Evolutionary conservation across 2,113 vertebrate species (phyloP).

Genomic region (Collichthys lucidus): DNA sequence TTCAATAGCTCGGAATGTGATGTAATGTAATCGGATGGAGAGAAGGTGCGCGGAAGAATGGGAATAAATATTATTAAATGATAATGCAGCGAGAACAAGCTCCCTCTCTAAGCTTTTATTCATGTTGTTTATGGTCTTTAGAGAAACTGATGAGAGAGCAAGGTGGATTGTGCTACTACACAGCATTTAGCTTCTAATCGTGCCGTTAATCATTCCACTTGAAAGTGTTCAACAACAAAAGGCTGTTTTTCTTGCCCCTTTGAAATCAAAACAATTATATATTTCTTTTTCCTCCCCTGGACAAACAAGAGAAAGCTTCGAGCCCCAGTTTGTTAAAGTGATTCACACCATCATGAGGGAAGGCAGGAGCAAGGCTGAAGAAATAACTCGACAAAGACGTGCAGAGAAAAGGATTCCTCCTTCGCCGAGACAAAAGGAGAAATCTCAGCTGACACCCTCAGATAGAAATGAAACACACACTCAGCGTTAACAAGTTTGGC

Average conservation of each 20-base stretch:
- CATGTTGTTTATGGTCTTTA: conserved; percentile 59
- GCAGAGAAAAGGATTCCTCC: conserved; percentile 9
- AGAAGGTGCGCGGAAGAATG: conserved; percentile 21
- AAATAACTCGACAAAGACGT: conserved; percentile 32
- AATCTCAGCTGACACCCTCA: conserved; percentile 24
- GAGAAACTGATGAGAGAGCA: conserved; percentile 59
- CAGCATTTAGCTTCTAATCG: conserved; percentile 64
- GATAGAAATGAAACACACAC: conserved; percentile 24
- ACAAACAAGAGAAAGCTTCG: conserved; percentile 41
- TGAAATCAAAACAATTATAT: conserved; percentile 55
- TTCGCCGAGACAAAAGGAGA: conserved; percentile 18
- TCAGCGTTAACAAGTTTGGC: conserved; percentile 28
- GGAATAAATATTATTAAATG: conserved; percentile 58
- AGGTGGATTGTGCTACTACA: conserved; percentile 37
- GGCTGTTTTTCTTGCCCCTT: conserved; percentile 11
- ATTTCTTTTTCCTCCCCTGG: conserved; percentile 3
- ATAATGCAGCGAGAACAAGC: conserved; percentile 43
- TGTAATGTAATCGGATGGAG: conserved; percentile 1
- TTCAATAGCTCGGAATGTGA: conserved; percentile 10
- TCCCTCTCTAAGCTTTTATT: conserved; percentile 46
- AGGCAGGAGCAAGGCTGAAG: conserved; percentile 25
- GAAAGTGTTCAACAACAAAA: conserved; percentile 68
- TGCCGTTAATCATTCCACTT: conserved; percentile 67
- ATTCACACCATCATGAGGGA: conserved; percentile 46
- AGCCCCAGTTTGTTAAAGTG: conserved; percentile 25